Conservation (phyloP, 2,797 vertebrate species). For the Telmatherina bonti region DNA sequence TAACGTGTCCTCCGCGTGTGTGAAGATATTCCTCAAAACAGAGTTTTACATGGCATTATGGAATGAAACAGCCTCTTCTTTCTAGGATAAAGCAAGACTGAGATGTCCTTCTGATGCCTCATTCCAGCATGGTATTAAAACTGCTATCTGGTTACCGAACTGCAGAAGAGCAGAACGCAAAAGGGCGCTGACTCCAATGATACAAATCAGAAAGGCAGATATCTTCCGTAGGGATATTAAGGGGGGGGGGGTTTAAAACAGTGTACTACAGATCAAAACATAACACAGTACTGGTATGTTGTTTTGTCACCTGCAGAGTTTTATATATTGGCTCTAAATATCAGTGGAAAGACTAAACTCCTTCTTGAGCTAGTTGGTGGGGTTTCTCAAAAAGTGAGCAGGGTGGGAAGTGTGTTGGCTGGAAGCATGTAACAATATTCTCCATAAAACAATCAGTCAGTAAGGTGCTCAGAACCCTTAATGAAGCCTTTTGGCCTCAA, state of each 20-base stretch:
- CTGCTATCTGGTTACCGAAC: conserved; percentile 2
- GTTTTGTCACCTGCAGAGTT: conserved; percentile 22
- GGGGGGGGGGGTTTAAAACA: conserved; percentile 17
- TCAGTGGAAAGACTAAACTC: conserved; percentile 69
- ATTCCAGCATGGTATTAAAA: conserved; percentile 1
- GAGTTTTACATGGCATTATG: conserved; percentile 23
- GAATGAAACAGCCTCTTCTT: conserved; percentile 31
- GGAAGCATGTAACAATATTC: conserved; percentile 58
- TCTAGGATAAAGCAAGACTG: conserved; percentile 10
- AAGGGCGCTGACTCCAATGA: conserved; percentile 41
- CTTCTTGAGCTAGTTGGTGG: conserved; percentile 28
- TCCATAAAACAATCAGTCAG: conserved; percentile 35
- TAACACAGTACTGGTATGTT: conserved; percentile 15
- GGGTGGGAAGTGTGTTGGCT: conserved; percentile 41
- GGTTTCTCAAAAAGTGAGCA: conserved; percentile 40
- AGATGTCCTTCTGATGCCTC: conserved; percentile 21
- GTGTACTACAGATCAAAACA: conserved; percentile 32
- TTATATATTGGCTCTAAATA: conserved; percentile 50
- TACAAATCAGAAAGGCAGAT: conserved; percentile 32
- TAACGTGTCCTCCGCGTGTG: conserved; percentile 12
- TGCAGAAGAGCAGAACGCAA: conserved; percentile 8
- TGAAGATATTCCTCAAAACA: conserved; percentile 28
- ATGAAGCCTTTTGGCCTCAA: conserved; percentile 35
- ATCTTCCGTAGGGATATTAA: conserved; percentile 36
- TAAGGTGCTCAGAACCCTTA: conserved; percentile 34